Percentiles rank a stretch among this genome's conserved stretches.
phyloP scores from a whole-genome alignment of 2,888 invertebrate species.

The Anagyrus pseudococci region DNA sequence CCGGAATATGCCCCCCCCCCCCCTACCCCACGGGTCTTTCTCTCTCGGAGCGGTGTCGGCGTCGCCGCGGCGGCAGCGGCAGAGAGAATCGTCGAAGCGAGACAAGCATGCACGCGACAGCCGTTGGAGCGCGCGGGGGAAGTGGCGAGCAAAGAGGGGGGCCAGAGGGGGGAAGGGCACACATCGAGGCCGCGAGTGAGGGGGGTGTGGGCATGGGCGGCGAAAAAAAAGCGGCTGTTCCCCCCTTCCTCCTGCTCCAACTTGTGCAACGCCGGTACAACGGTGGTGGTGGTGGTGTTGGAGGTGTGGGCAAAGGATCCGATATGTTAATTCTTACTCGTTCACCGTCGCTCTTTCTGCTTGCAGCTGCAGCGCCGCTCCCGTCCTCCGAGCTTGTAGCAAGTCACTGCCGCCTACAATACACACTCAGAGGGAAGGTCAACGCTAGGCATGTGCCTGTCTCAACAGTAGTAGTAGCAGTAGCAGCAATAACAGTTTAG shows the following conservation, averaged over 20 bases:
- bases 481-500: conserved; percentile 1
- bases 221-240: no score
- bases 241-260: no score
- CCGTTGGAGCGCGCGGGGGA: neutral
- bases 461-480: conserved; percentile 9
- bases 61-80: neutral
- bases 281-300: no score
- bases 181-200: no score
- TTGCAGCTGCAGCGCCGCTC: no score
- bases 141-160: neutral
- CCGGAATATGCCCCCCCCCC: no score
- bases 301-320: no score
- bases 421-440: conserved; percentile 23
- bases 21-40: no score
- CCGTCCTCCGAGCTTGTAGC: no score
- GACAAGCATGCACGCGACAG: conserved; percentile 12
- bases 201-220: no score
- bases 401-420: no score
- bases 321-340: conserved; percentile 29
- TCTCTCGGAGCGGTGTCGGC: neutral
- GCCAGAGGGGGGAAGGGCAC: neutral
- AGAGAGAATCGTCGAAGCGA: conserved; percentile 8
- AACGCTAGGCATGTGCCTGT: conserved; percentile 33
- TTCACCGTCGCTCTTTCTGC: neutral
- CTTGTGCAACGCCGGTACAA: no score